Evolutionary conservation across 2,888 invertebrate species (phyloP), one percentile per base, ranked within the genome.

Genomic region (Nomada flava): DNA sequence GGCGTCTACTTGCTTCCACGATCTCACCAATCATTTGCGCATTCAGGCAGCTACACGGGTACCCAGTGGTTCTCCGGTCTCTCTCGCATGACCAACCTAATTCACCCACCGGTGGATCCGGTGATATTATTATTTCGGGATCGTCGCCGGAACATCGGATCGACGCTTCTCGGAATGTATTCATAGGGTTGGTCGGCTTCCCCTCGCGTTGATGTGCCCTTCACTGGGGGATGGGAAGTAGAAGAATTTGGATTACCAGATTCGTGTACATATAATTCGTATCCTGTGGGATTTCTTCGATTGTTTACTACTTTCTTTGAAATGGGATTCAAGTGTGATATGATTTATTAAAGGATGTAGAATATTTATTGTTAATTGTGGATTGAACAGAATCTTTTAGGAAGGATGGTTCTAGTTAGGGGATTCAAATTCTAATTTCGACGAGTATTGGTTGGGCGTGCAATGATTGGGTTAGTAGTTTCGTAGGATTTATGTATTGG

Each of bases 61-160:
- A 78, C 72, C 64, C 88, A 85, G 83, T 79, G 85, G 86, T 89
- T 90, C 90, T 85, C 86, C 79, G 55, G 55, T 76, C 72, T 70
- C 47, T 82, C 81, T 79, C 88, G 84, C 89, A 86, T 86, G 87
- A 82, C 80, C 84, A 84, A 86, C 68, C 83, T 88, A 80, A 88
- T 87, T 87, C 86, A 82, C 57, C 79, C 79, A 73, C 74, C 65
- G 86, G 79, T 75, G 81, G 84, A 78, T 83, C 83, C 77, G 75
- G 74, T 76, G 89, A 90, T 89, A 90, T 91, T 90, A 91, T 91
- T 91, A 91, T 91, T 90, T 91, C 87, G 87, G 81, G 79, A 85
- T 86, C 86, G 83, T 86, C 89, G 81, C 83, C 79, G 85, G 86
- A 88, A 87, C 87, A 87, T 86, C 86, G 89, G 82, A 84, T 86